phyloP scores from a whole-genome alignment of 2,797 vertebrate species.

The Microchirus variegatus region DNA sequence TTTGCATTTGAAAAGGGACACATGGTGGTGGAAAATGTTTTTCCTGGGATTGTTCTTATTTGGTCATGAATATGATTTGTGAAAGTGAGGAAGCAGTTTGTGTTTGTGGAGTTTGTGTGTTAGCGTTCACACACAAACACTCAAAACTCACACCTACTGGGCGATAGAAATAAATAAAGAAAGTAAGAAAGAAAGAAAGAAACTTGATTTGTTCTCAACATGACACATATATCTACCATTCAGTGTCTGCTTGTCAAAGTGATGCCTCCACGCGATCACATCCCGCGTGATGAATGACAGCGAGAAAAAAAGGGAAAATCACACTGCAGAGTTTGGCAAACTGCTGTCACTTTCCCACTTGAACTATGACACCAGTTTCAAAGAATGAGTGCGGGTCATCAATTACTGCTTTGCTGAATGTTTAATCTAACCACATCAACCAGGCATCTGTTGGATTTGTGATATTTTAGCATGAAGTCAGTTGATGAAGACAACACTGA shows the following conservation, averaged over 20 bases:
- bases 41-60: slow-evolving; percentile 27
- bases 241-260: slow-evolving; percentile 16
- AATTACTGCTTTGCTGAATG: background rate
- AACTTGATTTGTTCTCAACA: slow-evolving; percentile 18
- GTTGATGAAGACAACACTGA: no score
- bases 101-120: slow-evolving; percentile 19
- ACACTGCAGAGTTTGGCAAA: background rate
- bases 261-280: slow-evolving; percentile 6
- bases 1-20: slow-evolving; percentile 41
- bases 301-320: background rate
- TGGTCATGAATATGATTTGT: slow-evolving; percentile 43
- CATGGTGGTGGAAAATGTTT: slow-evolving; percentile 32
- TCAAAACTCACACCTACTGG: background rate
- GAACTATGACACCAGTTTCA: background rate
- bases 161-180: slow-evolving; percentile 1
- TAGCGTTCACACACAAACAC: background rate
- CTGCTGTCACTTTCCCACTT: background rate
- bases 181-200: slow-evolving; percentile 20
- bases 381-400: background rate
- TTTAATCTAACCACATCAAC: background rate
- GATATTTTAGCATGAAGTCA: slow-evolving; percentile 5
- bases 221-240: slow-evolving; percentile 1
- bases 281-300: slow-evolving; percentile 2
- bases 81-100: slow-evolving; percentile 1
- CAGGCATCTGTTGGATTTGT: background rate